Evolutionary conservation across 2,113 vertebrate species (phyloP).

Genomic region (Channa maculata): DNA sequence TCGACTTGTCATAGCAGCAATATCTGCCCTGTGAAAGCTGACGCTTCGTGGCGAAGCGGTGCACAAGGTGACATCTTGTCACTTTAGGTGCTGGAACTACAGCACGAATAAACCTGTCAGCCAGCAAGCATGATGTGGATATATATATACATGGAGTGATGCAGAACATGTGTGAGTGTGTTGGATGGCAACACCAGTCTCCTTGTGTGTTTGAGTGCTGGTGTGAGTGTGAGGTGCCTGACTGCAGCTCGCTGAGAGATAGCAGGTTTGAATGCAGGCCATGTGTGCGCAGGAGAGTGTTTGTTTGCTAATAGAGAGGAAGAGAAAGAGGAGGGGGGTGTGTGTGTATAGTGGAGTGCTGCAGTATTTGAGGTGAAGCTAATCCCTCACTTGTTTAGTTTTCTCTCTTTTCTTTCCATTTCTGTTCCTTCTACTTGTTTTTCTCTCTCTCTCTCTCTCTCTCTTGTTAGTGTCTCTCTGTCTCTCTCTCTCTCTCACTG

Average conservation of each 20-base stretch:
- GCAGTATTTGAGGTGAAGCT: constrained; percentile 25
- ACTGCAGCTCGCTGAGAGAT: constrained; percentile 40
- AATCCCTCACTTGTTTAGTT: constrained; percentile 35
- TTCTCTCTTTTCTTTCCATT: constrained; percentile 7
- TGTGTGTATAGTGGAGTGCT: no score
- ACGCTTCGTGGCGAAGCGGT: neutral
- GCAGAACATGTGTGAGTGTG: constrained; percentile 61
- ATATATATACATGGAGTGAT: constrained; percentile 69
- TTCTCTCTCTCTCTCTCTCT: constrained; percentile 13
- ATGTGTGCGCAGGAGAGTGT: constrained; percentile 49
- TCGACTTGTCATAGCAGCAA: neutral
- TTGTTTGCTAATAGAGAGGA: constrained; percentile 54
- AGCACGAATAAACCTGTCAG: constrained; percentile 69
- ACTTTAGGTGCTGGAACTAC: constrained; percentile 49
- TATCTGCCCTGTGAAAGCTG: neutral
- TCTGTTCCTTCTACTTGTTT: constrained; percentile 25
- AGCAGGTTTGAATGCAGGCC: constrained; percentile 49
- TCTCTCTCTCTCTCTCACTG: constrained; percentile 10
- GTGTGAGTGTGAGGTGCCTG: constrained; percentile 56
- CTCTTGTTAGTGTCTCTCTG: constrained; percentile 19
- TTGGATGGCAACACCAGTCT: constrained; percentile 42
- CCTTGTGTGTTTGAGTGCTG: constrained; percentile 51
- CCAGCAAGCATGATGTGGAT: constrained; percentile 33
- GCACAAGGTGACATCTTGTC: constrained; percentile 11
- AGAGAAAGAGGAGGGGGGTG: constrained; percentile 9